Percentiles rank a stretch among this genome's conserved stretches.
Conservation (phyloP, 2,113 vertebrate genomes). For the Lophius piscatorius region DNA sequence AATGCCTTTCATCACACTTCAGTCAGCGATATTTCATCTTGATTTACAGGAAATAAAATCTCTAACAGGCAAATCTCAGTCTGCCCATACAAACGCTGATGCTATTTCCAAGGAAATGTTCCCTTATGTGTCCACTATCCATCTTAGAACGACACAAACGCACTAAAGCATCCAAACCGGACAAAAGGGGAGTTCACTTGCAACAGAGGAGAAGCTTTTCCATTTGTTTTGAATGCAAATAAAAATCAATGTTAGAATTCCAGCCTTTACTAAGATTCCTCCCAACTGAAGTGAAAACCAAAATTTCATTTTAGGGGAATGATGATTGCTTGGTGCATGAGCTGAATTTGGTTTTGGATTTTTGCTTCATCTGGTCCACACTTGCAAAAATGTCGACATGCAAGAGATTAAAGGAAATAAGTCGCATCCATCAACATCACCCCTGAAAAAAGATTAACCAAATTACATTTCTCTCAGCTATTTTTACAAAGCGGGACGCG, state of each 20-base stretch:
- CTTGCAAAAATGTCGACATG: conserved; percentile 72
- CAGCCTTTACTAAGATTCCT: conserved; percentile 64
- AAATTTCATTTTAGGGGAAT: conserved; percentile 73
- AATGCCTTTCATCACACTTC: conserved; percentile 30
- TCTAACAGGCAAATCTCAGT: conserved; percentile 17
- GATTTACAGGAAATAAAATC: conserved; percentile 47
- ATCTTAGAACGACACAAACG: conserved; percentile 58
- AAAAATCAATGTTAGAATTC: conserved; percentile 72
- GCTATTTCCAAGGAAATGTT: conserved; percentile 22
- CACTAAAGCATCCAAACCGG: conserved; percentile 47
- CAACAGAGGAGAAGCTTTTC: conserved; percentile 48
- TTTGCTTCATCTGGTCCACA: conserved; percentile 51
- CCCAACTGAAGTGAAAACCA: conserved; percentile 65
- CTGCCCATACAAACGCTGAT: conserved; percentile 33
- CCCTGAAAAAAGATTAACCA: conserved; percentile 66
- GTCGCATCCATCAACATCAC: conserved; percentile 65
- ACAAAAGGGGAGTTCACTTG: conserved; percentile 58
- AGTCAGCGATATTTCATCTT: conserved; percentile 37
- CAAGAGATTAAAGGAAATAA: conserved; percentile 65
- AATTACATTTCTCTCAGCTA: conserved; percentile 58
- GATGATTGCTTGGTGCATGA: conserved; percentile 55
- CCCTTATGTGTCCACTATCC: conserved; percentile 27
- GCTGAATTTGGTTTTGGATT: conserved; percentile 54
- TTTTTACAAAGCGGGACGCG: conserved; percentile 49
- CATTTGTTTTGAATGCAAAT: conserved; percentile 74